Conservation (phyloP, 2,888 invertebrate species). For the Neocrepidodera transversa region DNA sequence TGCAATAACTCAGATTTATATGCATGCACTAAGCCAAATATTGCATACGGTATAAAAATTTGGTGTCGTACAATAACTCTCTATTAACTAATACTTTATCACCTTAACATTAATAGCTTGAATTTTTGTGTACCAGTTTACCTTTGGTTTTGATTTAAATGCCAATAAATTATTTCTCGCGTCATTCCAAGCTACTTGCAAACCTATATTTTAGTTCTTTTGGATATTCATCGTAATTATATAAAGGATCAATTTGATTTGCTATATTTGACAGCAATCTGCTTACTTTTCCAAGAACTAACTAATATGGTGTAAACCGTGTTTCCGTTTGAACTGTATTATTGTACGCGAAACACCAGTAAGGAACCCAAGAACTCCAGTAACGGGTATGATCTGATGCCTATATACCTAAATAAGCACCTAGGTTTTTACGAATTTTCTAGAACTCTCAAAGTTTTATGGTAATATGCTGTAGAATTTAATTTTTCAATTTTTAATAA, state of each 20-base stretch:
- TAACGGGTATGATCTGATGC: background rate
- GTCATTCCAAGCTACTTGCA: conserved; percentile 34
- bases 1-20: too few species aligned
- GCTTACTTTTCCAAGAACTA: conserved; percentile 36
- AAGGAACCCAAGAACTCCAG: conserved; percentile 39
- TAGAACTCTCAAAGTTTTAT: conserved; percentile 29
- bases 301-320: conserved; percentile 38
- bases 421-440: conserved; percentile 37
- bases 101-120: too few species aligned
- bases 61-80: too few species aligned
- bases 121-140: too few species aligned
- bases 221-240: conserved; percentile 38
- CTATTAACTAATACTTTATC: too few species aligned
- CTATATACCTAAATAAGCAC: conserved; percentile 28
- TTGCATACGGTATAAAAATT: too few species aligned
- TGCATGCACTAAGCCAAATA: too few species aligned
- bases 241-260: conserved; percentile 29
- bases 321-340: conserved; percentile 39
- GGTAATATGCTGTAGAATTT: conserved; percentile 29
- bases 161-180: background rate
- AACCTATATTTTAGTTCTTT: conserved; percentile 39
- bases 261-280: too few species aligned
- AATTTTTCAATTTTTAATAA: conserved; percentile 29
- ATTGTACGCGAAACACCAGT: conserved; percentile 43
- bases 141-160: too few species aligned